Conservation (phyloP, 2,888 invertebrate species). For the Eupithecia centaureata region DNA sequence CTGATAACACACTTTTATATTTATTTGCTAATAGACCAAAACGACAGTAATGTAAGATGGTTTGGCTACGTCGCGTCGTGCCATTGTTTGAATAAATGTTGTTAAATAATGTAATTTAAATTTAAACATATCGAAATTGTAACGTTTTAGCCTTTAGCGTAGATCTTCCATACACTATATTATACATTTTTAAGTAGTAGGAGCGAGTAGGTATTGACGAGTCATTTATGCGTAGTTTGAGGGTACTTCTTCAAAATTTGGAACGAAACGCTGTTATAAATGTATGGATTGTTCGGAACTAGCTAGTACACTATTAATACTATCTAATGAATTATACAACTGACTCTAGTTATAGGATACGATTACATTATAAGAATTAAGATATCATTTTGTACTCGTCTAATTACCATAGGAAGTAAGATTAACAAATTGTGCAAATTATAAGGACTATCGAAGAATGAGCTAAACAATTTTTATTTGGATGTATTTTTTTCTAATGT, state of each 20-base stretch:
- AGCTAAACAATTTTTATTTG: conserved; percentile 76
- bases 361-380: conserved; percentile 77
- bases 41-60: conserved; percentile 43
- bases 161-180: conserved; percentile 79
- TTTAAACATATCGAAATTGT: conserved; percentile 80
- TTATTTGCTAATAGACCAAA: conserved; percentile 61
- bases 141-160: conserved; percentile 81
- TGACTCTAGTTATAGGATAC: conserved; percentile 80
- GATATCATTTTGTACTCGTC: conserved; percentile 84
- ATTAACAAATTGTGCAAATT: conserved; percentile 80
- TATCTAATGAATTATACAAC: conserved; percentile 78
- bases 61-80: conserved; percentile 73
- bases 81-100: conserved; percentile 71
- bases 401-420: conserved; percentile 81
- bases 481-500: conserved; percentile 81
- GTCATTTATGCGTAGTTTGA: conserved; percentile 30
- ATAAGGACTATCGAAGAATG: conserved; percentile 76
- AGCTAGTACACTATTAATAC: conserved; percentile 67
- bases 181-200: conserved; percentile 60
- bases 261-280: conserved; percentile 57
- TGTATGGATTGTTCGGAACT: conserved; percentile 64
- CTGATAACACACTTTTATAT: conserved; percentile 37
- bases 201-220: conserved; percentile 52
- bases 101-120: conserved; percentile 72
- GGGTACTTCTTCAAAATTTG: conserved; percentile 29